Evolutionary conservation across 1,140 invertebrate genomes (phyloP), one percentile per base, ranked within the genome.

Genomic region (Archegozetes longisetosus): DNA sequence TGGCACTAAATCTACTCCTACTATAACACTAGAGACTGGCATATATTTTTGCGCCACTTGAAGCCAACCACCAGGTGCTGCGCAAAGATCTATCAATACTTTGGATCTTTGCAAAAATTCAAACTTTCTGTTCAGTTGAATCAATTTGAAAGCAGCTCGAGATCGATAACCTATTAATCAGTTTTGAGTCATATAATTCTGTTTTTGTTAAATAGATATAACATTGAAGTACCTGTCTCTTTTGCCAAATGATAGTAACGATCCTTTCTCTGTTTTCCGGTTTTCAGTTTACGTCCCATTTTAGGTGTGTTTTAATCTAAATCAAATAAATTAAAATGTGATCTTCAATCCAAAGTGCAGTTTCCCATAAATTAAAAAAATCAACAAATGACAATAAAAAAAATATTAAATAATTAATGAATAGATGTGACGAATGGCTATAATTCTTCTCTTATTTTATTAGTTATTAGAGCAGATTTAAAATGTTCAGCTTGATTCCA

Each of bases 21-120:
- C 78, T 3, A 98, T 87, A 48, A 98, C 76, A 69, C 90, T 94
- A 0, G 93, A 96, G 0, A 97, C 80, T 0, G 95, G 94, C 88
- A 98, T 98, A 72, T 95, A 91, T 71, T 98, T 84, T 68, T 86
- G 84, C 48, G 93, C 94, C n/a, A 98, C 95, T 77, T 99, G 96
- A 81, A 98, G 90, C 96, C 96, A 99, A 68, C 96, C 95, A 71
- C 96, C 96, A 6, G 96, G 96, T 6, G 96, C 96, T 22, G 96
- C 96, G 76, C 96, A 99, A 46, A 99, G 76, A 81, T 99, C 96
- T 63, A 99, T 81, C 64, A 92, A 86, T 77, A 98, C 90, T 78
- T 88, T 78, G 12, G 92, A 90, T 68, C 85, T 87, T 79, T 98
- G 89, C 1, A 99, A 74, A 75, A 99, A 99, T 61, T 93, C 86